phyloP scores from a whole-genome alignment of 2,888 invertebrate species.

The Drosophila borborema region DNA sequence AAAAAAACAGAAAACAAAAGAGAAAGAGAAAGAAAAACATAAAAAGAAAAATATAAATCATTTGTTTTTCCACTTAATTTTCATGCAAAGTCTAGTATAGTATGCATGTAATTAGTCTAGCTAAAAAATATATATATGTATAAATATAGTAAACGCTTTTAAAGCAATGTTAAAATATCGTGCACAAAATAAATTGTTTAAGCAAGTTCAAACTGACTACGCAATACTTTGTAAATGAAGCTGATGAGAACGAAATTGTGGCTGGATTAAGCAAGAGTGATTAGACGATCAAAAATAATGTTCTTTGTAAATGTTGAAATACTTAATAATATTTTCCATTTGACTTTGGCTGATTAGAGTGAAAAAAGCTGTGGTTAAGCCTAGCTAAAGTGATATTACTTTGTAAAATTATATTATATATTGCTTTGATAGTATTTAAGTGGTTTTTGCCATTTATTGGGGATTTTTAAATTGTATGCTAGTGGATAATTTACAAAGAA shows the following conservation, averaged over 20 bases:
- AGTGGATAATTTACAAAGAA: too few relatives aligned
- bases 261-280: neutral
- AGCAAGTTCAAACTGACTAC: neutral
- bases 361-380: neutral
- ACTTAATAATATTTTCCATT: neutral
- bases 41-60: conserved; percentile 48
- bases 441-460: too few relatives aligned
- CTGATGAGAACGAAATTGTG: neutral
- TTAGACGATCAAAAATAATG: too few relatives aligned
- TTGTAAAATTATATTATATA: neutral
- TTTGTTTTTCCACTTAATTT: conserved; percentile 35
- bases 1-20: conserved; percentile 3
- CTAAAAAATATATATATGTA: conserved; percentile 12
- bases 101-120: conserved; percentile 60
- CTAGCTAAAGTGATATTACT: too few relatives aligned
- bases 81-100: conserved; percentile 40
- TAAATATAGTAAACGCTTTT: conserved; percentile 21
- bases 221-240: neutral
- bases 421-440: too few relatives aligned
- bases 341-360: neutral
- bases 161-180: conserved; percentile 40
- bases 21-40: neutral
- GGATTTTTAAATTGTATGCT: too few relatives aligned
- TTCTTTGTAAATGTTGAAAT: neutral
- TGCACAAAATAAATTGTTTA: conserved; percentile 27